Conservation (phyloP, 2,888 invertebrate species). For the Itoplectis maculator region DNA sequence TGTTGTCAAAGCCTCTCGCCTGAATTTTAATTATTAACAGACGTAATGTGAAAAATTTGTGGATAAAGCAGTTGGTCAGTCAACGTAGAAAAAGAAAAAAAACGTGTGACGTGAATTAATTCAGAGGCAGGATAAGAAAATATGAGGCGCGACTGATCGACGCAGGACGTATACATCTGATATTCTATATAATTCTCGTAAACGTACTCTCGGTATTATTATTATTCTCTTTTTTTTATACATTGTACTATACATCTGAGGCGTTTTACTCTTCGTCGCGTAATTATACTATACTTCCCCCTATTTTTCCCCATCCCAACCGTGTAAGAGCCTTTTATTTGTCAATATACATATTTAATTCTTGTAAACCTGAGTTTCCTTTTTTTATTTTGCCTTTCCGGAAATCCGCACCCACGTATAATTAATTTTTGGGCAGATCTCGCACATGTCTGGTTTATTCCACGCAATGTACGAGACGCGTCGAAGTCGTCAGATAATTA, state of each 20-base stretch:
- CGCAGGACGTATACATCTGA: slow-evolving; percentile 65
- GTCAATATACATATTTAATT: slow-evolving; percentile 72
- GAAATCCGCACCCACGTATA: no score
- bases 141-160: slow-evolving; percentile 19
- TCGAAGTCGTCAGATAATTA: no score
- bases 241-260: slow-evolving; percentile 76
- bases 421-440: no score
- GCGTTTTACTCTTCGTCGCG: slow-evolving; percentile 56
- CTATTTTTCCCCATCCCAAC: slow-evolving; percentile 35
- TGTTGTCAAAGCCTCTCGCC: slow-evolving; percentile 9
- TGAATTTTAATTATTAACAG: slow-evolving; percentile 48
- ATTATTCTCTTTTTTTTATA: slow-evolving; percentile 71
- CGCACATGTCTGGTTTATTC: neutral
- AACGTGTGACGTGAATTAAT: neutral
- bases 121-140: slow-evolving; percentile 20
- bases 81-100: slow-evolving; percentile 21
- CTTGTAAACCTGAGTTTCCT: slow-evolving; percentile 56
- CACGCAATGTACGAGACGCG: neutral
- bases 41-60: slow-evolving; percentile 19
- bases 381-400: neutral
- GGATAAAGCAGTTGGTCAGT: slow-evolving; percentile 27
- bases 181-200: slow-evolving; percentile 66
- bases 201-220: slow-evolving; percentile 63
- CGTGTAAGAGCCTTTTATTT: slow-evolving; percentile 67
- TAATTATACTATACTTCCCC: slow-evolving; percentile 41